Evolutionary conservation across 2,797 vertebrate genomes (phyloP), one percentile per base, ranked within the genome.

Genomic region (Sciurus carolinensis): DNA sequence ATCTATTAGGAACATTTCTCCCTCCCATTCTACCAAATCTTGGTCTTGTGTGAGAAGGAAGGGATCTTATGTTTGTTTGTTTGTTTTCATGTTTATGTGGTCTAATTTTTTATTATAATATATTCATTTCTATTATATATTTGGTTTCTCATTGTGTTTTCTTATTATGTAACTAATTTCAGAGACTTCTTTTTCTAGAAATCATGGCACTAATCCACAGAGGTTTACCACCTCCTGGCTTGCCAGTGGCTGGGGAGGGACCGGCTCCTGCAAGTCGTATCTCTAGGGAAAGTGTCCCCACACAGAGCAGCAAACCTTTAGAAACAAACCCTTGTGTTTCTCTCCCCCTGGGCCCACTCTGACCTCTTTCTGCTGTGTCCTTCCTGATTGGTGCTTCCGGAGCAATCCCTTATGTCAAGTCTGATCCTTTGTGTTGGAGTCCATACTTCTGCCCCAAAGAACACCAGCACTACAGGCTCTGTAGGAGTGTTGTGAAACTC

Each of bases 91-190:
- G 24, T 87, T 59, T 26, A 39, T 20, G 42, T 24, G 28, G 36
- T 54, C 81, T 81, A 86, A 26, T n/a, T 91, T 33, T 64, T n/a
- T 75, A 50, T 76, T 28, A 52, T 30, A 44, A 15, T 39, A 17
- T 66, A 64, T 79, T 66, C 8, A 26, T 71, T 87, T 77, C 14
- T 47, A 17, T 79, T 81, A 18, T 72, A 86, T 81, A 39, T 84
- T 18, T 8, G 80, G 67, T 95, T 73, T 66, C 33, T 33, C 44
- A 79, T 64, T 33, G 28, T 76, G 4, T 39, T 4, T 39, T 91
- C 87, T 69, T 26, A 52, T 64, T 83, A 39, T 42, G 73, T 91
- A 91, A 42, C 26, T 4, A 9, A 42, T 91, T 86, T 73, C 15
- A 67, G 36, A 47, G 30, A 66, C 28, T 85, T 86, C 2, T n/a